phyloP scores from a whole-genome alignment of 2,797 vertebrate species.

The Ctenopoma multispine region DNA sequence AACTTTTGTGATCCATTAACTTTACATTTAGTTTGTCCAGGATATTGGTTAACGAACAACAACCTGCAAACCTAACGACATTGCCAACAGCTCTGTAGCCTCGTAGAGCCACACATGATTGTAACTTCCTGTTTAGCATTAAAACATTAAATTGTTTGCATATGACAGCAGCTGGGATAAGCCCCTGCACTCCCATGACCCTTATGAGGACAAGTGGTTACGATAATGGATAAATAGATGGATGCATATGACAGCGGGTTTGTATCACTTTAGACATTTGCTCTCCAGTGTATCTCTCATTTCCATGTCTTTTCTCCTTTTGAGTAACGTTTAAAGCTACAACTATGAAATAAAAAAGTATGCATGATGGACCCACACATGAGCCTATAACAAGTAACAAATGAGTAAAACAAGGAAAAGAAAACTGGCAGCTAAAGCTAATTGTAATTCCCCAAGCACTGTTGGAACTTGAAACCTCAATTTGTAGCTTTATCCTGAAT shows the following conservation, averaged over 20 bases:
- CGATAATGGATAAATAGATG: no score
- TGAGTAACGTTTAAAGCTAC: slow-evolving; percentile 25
- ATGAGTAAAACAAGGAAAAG: not conserved
- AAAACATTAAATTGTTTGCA: not conserved
- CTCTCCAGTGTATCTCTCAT: slow-evolving; percentile 6
- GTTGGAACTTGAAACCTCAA: slow-evolving; percentile 50
- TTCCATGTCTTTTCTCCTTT: not conserved
- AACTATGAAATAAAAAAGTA: slow-evolving; percentile 31
- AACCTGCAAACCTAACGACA: not conserved
- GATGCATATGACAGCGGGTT: not conserved
- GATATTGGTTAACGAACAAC: not conserved
- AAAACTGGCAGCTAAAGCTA: slow-evolving; percentile 30
- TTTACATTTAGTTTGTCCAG: not conserved
- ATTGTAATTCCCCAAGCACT: slow-evolving; percentile 55
- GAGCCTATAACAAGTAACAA: slow-evolving; percentile 1
- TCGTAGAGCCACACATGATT: not conserved
- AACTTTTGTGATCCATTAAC: not conserved
- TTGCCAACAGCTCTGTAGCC: not conserved
- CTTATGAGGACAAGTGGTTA: no score
- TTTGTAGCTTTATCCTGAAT: slow-evolving; percentile 56
- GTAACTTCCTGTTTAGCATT: not conserved
- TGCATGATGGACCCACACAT: slow-evolving; percentile 16
- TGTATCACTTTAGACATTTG: slow-evolving; percentile 3
- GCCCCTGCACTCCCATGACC: no score
- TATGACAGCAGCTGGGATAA: not conserved